phyloP scores from a whole-genome alignment of 2,113 vertebrate species.

The Cyanoramphus novaezelandiae region DNA sequence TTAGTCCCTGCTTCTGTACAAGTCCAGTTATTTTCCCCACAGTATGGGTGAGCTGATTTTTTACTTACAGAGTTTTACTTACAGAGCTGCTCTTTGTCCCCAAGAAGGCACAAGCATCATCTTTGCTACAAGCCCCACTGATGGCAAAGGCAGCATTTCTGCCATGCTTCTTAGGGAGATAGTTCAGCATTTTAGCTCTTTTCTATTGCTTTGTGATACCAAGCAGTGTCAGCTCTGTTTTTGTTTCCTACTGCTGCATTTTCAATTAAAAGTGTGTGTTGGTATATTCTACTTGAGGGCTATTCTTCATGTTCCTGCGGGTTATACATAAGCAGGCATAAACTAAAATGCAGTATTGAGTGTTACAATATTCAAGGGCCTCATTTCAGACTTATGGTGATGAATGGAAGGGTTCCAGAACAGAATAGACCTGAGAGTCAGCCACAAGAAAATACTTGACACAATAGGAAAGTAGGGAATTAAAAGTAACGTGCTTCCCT shows the following conservation, averaged over 20 bases:
- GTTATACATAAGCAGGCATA: neutral
- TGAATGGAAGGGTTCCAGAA: neutral
- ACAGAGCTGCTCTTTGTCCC: neutral
- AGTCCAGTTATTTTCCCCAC: neutral
- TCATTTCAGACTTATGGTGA: neutral
- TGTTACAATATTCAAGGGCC: neutral
- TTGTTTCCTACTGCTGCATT: neutral
- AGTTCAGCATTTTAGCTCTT: neutral
- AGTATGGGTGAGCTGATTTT: neutral
- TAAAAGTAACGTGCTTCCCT: neutral
- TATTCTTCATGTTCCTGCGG: neutral
- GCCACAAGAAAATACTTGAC: constrained; percentile 27
- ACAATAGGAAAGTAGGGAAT: neutral
- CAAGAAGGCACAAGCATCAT: neutral
- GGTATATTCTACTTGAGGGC: neutral
- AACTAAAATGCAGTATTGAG: neutral
- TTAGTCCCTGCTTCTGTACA: neutral
- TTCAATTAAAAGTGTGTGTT: neutral
- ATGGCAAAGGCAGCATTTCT: neutral
- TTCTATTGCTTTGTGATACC: neutral
- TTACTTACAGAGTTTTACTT: neutral
- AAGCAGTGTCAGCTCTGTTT: neutral
- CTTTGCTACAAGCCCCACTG: neutral
- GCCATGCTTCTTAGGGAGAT: neutral
- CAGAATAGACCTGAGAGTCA: neutral